Evolutionary conservation across 2,113 vertebrate genomes (phyloP), one percentile per base, ranked within the genome.

Genomic region (Tetrax tetrax): DNA sequence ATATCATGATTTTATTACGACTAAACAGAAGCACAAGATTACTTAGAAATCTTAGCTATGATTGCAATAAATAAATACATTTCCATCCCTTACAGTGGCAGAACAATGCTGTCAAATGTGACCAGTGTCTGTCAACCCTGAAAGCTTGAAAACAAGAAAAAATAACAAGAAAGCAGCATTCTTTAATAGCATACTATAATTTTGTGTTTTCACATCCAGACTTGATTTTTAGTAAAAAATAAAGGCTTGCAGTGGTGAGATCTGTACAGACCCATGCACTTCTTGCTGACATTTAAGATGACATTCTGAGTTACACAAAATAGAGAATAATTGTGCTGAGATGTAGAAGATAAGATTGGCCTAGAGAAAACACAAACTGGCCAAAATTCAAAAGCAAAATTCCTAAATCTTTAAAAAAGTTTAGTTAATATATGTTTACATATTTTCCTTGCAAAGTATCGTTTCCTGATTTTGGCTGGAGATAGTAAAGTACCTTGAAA

Each of bases 401-500:
- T 89, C 48, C 51, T 37, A 33, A 41, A 71, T 59, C 27, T 75
- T 80, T 64, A 38, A 43, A 64, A 63, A 79, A 43, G 27, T 81
- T 90, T n/a, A 80, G 35, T 54, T 68, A 54, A 56, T 78, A 21
- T 9, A 50, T 23, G 14, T 54, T 87, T 68, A 43, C 50, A 18
- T 57, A 17, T 68, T 86, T 79, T 87, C 51, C 57, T 54, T 24
- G 4, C 23, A 53, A 85, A 77, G 16, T 54, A 81, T 54, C 3
- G 8, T 80, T 86, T 87, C 77, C 48, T 64, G 45, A 29, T 91
- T 94, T 89, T 72, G 65, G 38, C 72, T 68, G 45, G 33, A 81
- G 35, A 60, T 54, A 54, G 43, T 37, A 21, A 94, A 93, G 64
- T 43, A 90, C 51, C 37, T 93, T 59, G 71, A 70, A 78, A 93